Evolutionary conservation across 2,797 vertebrate genomes (phyloP), one percentile per base, ranked within the genome.

Genomic region (Natrix natrix): DNA sequence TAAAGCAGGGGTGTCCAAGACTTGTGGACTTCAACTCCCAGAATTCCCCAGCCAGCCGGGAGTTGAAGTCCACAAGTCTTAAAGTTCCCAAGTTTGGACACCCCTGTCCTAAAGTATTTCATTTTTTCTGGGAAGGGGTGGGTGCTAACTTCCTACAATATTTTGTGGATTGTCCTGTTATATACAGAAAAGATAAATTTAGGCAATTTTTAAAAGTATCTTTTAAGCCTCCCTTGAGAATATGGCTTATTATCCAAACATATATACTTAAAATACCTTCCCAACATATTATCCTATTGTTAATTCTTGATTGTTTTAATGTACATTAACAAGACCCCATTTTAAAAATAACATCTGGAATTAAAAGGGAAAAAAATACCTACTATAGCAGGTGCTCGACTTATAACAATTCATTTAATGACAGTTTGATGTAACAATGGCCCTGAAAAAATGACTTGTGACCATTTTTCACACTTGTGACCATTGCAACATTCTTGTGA

Each of bases 261-360:
- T 43, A 94, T 63, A 93, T 91, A 17, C 57, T 91, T 92, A 91
- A 90, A 93, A 55, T 60, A 54, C 92, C 88, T 90, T 93, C 56
- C 32, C 56, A 5, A 0, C 43, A 90, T 32, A 86, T 52, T 63
- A 93, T 90, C 59, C 78, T 24, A 43, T 63, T 83, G 90, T 55
- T 91, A 94, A 91, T 87, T 92, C 90, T 94, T 69, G 59, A 63
- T 92, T 54, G 13, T 74, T 37, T 12, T 60, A 52, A 86, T 90
- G 94, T 83, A 32, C 11, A 93, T 56, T 57, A 89, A 43, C 14
- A 88, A 93, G 57, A 48, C 52, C 43, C 54, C 93, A 92, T 87
- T 59, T 17, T 5, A 13, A 88, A 66, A 48, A 59, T 17, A 63
- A 26, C 4, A 20, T 66, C 55, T 43, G 87, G 92, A 95, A 93